Evolutionary conservation across 37 sponge, comb jelly and placozoan genomes (phyloP), one percentile per base, ranked within the genome.

Genomic region (Mnemiopsis leidyi): DNA sequence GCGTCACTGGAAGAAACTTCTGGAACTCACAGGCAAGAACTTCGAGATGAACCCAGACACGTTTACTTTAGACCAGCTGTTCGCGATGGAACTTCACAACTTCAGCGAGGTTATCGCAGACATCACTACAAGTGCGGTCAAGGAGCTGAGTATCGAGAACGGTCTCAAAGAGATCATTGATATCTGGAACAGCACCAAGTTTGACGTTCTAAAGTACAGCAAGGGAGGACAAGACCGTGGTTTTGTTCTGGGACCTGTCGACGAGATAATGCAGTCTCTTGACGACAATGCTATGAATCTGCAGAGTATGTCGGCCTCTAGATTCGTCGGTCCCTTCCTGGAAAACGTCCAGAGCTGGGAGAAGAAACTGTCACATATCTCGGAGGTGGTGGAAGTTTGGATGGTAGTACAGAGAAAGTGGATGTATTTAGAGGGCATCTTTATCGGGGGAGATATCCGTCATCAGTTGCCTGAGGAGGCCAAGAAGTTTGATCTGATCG

Each of bases 21-120:
- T 99, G 97, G 95, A 97, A 48, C 76, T 93, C 69, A 99, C 99
- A 1, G 95, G 94, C 69, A 96, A 99, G 96, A 97, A 96, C 93
- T 99, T 99, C 94, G 99, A 99, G 94, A 99, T 99, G 99, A 99
- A 97, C 82, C 99, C 99, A 20, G 97, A 99, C 77, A 99, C 99
- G 33, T 99, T 99, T 94, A 99, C 99, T 0, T 95, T 99, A 30
- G 95, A 96, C 36, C 97, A 99, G 82, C 94, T 99, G 61, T 99
- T 99, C 95, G 97, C 99, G 7, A 99, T 99, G 99, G 97, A 96
- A 69, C 95, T 99, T 35, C 99, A 99, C 93, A 97, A 97, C 79
- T 99, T 93, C 93, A 95, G 96, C 69, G 99, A 99, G 23, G 95
- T 96, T 18, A 99, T 99, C 38, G 96, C 96, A 16, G 99, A 99